These are phyloP conservation scores for Chauna torquata DNA, from an alignment of 2,113 vertebrate species.

Conservation along the genomic window DNA sequence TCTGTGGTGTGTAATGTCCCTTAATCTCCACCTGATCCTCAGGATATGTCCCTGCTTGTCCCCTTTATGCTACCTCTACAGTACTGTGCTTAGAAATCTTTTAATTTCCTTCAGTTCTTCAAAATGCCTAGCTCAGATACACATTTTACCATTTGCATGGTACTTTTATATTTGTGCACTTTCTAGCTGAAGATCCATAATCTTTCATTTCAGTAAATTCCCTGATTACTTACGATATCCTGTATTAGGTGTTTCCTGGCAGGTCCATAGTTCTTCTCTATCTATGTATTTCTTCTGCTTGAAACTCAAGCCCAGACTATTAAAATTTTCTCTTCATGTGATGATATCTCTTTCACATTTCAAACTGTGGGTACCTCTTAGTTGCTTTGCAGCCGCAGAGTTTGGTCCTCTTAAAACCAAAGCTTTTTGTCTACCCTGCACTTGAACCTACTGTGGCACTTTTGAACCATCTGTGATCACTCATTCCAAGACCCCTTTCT, in stretches of 20 bases:
- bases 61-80: neutral
- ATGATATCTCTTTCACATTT: neutral
- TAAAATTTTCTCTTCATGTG: neutral
- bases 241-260: neutral
- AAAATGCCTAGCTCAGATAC: neutral
- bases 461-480: neutral
- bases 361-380: neutral
- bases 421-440: neutral
- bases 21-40: neutral
- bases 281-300: neutral
- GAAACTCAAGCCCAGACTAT: neutral
- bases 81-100: neutral
- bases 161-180: neutral
- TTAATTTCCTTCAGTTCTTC: accelerated
- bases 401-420: neutral
- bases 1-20: neutral
- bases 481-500: neutral
- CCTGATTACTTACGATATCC: neutral
- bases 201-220: neutral
- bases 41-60: neutral
- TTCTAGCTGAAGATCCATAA: neutral
- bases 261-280: neutral
- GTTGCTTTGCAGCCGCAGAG: neutral
- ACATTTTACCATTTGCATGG: neutral
- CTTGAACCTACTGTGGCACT: neutral